Evolutionary conservation across 2,888 invertebrate genomes (phyloP), one percentile per base, ranked within the genome.

Genomic region (Allygus modestus): DNA sequence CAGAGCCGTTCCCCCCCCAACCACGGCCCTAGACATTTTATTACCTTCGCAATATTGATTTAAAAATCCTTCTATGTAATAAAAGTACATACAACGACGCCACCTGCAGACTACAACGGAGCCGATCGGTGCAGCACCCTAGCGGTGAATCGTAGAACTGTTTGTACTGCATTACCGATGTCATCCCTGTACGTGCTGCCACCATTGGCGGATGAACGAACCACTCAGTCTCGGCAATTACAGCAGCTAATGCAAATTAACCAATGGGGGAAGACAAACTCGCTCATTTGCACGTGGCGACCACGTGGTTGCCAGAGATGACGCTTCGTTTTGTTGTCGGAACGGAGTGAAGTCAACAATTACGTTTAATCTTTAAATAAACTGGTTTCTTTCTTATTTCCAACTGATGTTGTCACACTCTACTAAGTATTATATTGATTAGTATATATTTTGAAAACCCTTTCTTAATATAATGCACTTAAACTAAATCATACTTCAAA

Each of bases 221-320:
- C 81, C 81, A 79, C 79, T 79, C 26, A 0, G 51, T 7, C 83
- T 71, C 61, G 17, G 33, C 84, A 84, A 84, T 84, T 84, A 84
- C 84, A 79, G 41, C 69, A 71, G 81, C 84, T 84, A 84, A 84
- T 84, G 84, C 84, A 84, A 84, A 84, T 84, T 84, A 84, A 84
- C 84, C 84, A 84, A 84, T 84, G 71, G 84, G 79, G 69, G 79
- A 58, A 65, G 61, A 79, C 54, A 79, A 26, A 58, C 54, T n/a
- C 58, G 26, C 37, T 84, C 84, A 84, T 84, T 84, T 81, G 79
- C 81, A 84, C 79, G 79, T 79, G 79, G 79, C 26, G 58, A 79
- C 79, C 79, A 79, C 79, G 79, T 79, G 79, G 79, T 51, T n/a
- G 12, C 7, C 69, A 23, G 9, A 23, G 31, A 31, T 23, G 61